Percentiles rank a stretch among this genome's conserved stretches.
These are phyloP conservation scores for Phytoseiulus persimilis DNA, from an alignment of 2,888 invertebrate genomes.

Conservation along the genomic window DNA sequence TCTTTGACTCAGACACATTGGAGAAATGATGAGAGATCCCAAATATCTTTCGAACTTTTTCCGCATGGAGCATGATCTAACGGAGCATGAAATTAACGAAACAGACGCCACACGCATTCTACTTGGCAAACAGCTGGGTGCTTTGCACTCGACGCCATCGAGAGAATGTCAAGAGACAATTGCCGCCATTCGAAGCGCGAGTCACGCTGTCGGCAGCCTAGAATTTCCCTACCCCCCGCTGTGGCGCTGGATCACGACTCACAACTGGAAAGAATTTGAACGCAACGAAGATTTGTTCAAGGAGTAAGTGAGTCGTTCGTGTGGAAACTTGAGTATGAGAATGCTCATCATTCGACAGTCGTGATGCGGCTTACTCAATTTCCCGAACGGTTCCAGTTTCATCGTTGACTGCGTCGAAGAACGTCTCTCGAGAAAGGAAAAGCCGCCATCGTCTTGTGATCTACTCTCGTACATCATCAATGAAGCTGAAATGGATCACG, in stretches of 20 bases:
- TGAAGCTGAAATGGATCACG: background rate
- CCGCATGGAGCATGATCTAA: too few relatives aligned
- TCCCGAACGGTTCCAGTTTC: background rate
- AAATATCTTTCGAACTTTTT: too few relatives aligned
- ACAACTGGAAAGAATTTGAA: slow-evolving; percentile 29
- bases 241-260: slow-evolving; percentile 20
- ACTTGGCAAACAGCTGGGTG: slow-evolving; percentile 23
- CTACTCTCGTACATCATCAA: slow-evolving; percentile 10
- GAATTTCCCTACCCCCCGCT: slow-evolving; percentile 31
- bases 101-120: slow-evolving; percentile 26
- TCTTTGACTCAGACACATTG: too few relatives aligned
- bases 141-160: background rate
- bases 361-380: background rate
- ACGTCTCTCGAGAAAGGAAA: slow-evolving; percentile 7
- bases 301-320: slow-evolving; percentile 6
- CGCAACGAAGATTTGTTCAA: slow-evolving; percentile 33
- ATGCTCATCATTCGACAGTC: too few relatives aligned
- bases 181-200: slow-evolving; percentile 18
- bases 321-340: too few relatives aligned
- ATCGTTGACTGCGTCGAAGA: slow-evolving; percentile 17
- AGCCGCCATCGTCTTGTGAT: background rate
- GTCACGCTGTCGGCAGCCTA: slow-evolving; percentile 17
- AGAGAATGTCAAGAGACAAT: background rate
- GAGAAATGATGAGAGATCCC: too few relatives aligned
- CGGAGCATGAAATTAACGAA: background rate